These are phyloP conservation scores for Pegoplata infirma DNA, from an alignment of 2,888 invertebrate species.

Conservation along the genomic window DNA sequence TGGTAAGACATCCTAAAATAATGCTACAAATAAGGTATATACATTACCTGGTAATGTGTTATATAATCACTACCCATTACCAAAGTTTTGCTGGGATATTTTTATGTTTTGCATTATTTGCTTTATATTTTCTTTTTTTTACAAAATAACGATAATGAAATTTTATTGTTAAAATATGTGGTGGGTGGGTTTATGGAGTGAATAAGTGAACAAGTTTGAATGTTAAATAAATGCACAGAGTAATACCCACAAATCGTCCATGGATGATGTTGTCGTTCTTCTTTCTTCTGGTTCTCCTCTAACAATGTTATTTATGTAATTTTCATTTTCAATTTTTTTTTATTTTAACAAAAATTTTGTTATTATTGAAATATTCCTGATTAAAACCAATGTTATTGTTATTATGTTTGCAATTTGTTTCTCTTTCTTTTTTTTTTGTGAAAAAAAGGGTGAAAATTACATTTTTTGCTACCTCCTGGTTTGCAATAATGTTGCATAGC, in stretches of 20 bases:
- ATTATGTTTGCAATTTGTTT: background rate
- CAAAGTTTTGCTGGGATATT: background rate
- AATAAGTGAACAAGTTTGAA: background rate
- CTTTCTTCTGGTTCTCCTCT: background rate
- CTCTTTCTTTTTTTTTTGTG: no score
- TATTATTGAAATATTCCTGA: slow-evolving; percentile 50
- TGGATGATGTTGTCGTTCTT: background rate
- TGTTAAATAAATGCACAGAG: background rate
- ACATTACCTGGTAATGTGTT: no score
- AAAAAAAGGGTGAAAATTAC: background rate
- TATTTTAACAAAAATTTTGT: slow-evolving; percentile 18
- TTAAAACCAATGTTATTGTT: slow-evolving; percentile 27
- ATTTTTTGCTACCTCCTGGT: background rate
- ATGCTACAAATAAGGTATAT: no score
- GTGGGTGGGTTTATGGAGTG: background rate
- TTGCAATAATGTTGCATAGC: slow-evolving; percentile 30
- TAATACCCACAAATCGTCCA: background rate
- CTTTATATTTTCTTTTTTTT: background rate
- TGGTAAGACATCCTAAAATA: no score
- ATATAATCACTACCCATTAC: no score
- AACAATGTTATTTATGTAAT: slow-evolving; percentile 38
- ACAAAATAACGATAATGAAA: slow-evolving; percentile 31
- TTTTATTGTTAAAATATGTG: slow-evolving; percentile 37
- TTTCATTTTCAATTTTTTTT: slow-evolving; percentile 17
- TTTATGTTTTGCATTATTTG: background rate